Evolutionary conservation across 2,797 vertebrate genomes (phyloP), one percentile per base, ranked within the genome.

Genomic region (Lepilemur septentrionalis): DNA sequence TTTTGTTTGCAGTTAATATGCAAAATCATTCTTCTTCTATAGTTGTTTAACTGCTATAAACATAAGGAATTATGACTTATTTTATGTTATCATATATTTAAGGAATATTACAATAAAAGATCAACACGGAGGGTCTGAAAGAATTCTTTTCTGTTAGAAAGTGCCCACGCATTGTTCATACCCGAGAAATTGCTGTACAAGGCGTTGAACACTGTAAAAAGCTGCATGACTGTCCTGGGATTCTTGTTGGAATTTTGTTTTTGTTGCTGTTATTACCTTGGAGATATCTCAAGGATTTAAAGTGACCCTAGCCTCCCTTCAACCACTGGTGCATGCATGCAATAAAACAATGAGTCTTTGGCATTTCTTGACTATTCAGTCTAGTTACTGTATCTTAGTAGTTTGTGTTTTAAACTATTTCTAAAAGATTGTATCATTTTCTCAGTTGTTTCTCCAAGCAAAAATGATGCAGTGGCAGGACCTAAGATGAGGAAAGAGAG

Each of bases 171-270:
- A 79, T 73, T 81, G 67, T 41, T 96, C 25, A 41, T 89, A 86
- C 65, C 75, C 87, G 69, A 94, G 72, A 89, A 89, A 63, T 22
- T 79, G 22, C 48, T 69, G 0, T 32, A 48, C 1, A 81, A 38
- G 35, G 43, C 32, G 38, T 23, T 41, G 61, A 83, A 91, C 30
- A 65, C 50, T 69, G 17, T 48, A 70, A 76, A 96, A n/a, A 88
- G 48, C 38, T 89, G 4, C 28, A 6, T 25, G 32, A 52, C 35
- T 32, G 3, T 55, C 52, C 52, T 75, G 55, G 46, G 28, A 82
- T 82, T 90, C 70, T 69, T 92, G 85, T 73, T 92, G 85, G 55
- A 92, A 91, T 88, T 92, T 92, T 90, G 72, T 81, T 97, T 93
- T 92, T 78, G 88, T 91, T 96, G 81, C 28, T 81, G 82, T 78